These are phyloP conservation scores for Cossypha caffra DNA, from an alignment of 2,797 vertebrate species.

Conservation along the genomic window DNA sequence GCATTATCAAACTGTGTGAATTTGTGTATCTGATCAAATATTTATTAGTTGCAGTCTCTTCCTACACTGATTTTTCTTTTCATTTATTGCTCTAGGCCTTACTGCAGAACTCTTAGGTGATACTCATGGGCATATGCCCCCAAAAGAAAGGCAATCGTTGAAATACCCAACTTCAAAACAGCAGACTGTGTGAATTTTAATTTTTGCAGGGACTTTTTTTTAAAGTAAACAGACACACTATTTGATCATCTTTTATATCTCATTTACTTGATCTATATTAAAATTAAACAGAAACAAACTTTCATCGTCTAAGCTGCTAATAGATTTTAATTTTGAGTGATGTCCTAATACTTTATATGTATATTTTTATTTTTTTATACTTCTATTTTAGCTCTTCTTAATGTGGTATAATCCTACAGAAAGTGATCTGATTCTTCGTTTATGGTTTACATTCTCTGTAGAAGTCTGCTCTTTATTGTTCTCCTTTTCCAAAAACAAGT, in stretches of 20 bases:
- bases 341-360: not conserved
- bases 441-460: not conserved
- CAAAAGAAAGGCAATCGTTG: constrained; percentile 42
- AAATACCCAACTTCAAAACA: constrained; percentile 60
- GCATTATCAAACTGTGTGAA: constrained; percentile 76
- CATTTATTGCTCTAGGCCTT: constrained; percentile 56
- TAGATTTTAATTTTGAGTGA: not conserved
- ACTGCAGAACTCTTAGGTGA: constrained; percentile 12
- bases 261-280: constrained; percentile 32
- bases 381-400: not conserved
- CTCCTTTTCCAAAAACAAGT: not conserved
- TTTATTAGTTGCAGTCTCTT: constrained; percentile 76
- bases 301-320: not conserved
- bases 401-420: not conserved
- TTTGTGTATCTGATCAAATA: constrained; percentile 79
- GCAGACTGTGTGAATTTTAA: constrained; percentile 20
- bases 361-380: not conserved
- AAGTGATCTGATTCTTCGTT: not conserved
- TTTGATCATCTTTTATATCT: constrained; percentile 35
- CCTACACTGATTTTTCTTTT: constrained; percentile 59
- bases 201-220: not conserved
- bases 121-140: constrained; percentile 50
- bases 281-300: constrained; percentile 13
- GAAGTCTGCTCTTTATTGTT: not conserved
- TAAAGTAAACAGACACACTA: constrained; percentile 6